Evolutionary conservation across 2,888 invertebrate species (phyloP).

Genomic region (Andrena camellia): DNA sequence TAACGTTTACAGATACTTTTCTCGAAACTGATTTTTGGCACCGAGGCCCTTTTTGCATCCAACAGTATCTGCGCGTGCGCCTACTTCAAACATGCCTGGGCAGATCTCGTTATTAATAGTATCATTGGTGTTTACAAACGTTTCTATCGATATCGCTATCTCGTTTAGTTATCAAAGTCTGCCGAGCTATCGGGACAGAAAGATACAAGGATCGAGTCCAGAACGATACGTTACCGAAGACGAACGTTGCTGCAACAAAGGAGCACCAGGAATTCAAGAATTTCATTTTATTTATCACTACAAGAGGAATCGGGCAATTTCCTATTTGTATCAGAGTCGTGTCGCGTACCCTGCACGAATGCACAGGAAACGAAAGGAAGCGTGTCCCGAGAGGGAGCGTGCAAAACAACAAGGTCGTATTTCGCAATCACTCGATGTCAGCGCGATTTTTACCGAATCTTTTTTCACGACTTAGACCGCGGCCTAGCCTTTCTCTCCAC

Average conservation of each 20-base stretch:
- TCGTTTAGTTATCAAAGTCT: background rate
- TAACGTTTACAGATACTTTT: too few species aligned
- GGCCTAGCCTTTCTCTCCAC: slow-evolving; percentile 8
- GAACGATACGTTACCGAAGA: background rate
- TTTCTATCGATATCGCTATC: background rate
- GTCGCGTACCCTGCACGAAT: too few species aligned
- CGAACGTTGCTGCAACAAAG: background rate
- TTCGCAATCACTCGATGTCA: slow-evolving; percentile 44
- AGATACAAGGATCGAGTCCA: background rate
- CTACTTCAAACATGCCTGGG: background rate
- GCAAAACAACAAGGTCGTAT: slow-evolving; percentile 40
- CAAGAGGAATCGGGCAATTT: background rate
- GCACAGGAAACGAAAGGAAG: slow-evolving; percentile 25
- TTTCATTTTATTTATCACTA: background rate
- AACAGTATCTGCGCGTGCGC: background rate
- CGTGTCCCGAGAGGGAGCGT: slow-evolving; percentile 31
- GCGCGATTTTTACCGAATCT: slow-evolving; percentile 27
- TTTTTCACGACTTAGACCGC: background rate
- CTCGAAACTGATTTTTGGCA: too few species aligned
- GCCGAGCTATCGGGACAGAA: background rate
- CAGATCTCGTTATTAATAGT: background rate
- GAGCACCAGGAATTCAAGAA: background rate
- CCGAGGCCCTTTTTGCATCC: too few species aligned
- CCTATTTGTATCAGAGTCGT: slow-evolving; percentile 2
- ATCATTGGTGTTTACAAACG: background rate